These are phyloP conservation scores for Sericinus montela DNA, from an alignment of 2,888 invertebrate genomes.

Conservation along the genomic window DNA sequence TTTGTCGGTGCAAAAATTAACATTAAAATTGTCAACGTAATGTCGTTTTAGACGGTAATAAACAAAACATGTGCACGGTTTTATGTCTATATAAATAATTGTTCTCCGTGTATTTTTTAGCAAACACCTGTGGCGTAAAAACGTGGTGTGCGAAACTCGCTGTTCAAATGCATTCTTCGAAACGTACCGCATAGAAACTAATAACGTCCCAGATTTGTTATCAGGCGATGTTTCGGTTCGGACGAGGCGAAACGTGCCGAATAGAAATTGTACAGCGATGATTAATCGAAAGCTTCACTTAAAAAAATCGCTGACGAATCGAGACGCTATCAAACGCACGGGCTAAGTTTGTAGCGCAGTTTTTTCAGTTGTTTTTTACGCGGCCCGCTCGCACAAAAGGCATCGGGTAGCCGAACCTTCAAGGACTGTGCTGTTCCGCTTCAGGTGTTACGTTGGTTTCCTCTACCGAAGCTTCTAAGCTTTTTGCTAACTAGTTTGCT, in stretches of 20 bases:
- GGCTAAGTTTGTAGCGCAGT: conserved; percentile 40
- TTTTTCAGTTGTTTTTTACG: conserved; percentile 43
- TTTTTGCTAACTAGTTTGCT: conserved; percentile 18
- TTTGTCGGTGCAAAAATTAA: conserved; percentile 59
- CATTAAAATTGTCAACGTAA: conserved; percentile 57
- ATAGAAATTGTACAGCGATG: conserved; percentile 43
- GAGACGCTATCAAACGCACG: conserved; percentile 51
- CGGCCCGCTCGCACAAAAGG: conserved; percentile 48
- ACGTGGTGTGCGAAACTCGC: conserved; percentile 1
- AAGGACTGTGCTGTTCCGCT: conserved; percentile 63
- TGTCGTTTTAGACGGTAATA: conserved; percentile 56
- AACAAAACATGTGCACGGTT: conserved; percentile 54
- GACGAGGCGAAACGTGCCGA: conserved; percentile 43
- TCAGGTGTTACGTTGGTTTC: conserved; percentile 44
- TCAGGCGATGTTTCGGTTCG: conserved; percentile 35
- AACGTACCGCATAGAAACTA: conserved; percentile 23
- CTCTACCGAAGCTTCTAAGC: conserved; percentile 19
- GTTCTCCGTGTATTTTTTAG: conserved; percentile 23
- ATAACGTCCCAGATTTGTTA: conserved; percentile 38
- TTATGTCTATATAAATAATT: conserved; percentile 56
- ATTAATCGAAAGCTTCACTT: conserved; percentile 55
- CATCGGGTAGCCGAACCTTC: conserved; percentile 65
- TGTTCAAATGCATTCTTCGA: conserved; percentile 27
- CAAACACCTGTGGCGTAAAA: conserved; percentile 13
- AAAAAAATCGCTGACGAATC: conserved; percentile 67